Conservation (phyloP, 92 coral and sea anemone species). For the Epizoanthus fatuus region DNA sequence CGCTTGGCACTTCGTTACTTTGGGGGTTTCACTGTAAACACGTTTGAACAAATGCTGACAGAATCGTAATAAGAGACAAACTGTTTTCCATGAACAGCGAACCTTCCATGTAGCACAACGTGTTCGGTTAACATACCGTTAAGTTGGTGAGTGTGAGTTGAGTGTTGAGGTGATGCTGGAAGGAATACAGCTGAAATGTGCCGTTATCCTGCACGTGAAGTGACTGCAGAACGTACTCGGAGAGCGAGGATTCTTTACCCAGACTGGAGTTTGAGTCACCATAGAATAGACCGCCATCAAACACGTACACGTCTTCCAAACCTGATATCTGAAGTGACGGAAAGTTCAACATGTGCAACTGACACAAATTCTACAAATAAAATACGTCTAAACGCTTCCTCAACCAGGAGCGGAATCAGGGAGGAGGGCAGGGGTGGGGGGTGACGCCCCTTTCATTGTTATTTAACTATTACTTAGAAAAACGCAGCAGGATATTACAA, state of each 20-base stretch:
- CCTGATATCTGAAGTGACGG: conserved; percentile 58
- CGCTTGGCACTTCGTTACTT: too few relatives aligned
- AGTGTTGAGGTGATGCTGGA: conserved; percentile 59
- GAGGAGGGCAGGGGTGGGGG: too few relatives aligned
- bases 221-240: conserved; percentile 57
- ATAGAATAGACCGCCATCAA: conserved; percentile 71
- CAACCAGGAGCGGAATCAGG: too few relatives aligned
- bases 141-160: conserved; percentile 66
- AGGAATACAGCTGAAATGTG: conserved; percentile 65
- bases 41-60: neutral
- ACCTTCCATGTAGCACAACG: neutral
- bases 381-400: too few relatives aligned
- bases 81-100: neutral
- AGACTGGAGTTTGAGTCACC: conserved; percentile 72
- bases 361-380: neutral
- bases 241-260: conserved; percentile 53
- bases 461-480: too few relatives aligned
- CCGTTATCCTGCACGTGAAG: conserved; percentile 78
- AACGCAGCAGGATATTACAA: too few relatives aligned
- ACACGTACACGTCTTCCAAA: conserved; percentile 70
- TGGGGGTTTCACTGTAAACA: too few relatives aligned
- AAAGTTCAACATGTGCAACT: neutral
- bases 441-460: too few relatives aligned
- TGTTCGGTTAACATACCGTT: conserved; percentile 54
- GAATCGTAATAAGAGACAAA: too few relatives aligned